A percentile compares a stretch with the other conserved stretches of the same genome.
phyloP scores from a whole-genome alignment of 2,113 vertebrate species.

The Gymnorhina tibicen region DNA sequence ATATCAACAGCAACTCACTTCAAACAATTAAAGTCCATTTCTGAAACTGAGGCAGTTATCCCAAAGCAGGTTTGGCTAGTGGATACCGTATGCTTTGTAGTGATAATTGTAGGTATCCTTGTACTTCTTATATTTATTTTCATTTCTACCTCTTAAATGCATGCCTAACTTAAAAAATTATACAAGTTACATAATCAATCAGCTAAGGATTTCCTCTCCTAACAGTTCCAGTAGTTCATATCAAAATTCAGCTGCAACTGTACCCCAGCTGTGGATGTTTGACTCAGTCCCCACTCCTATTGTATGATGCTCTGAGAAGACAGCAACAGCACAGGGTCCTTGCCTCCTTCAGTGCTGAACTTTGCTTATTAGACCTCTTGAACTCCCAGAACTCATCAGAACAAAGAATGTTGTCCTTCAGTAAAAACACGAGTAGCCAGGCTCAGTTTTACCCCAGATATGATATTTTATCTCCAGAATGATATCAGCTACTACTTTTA shows the following conservation, averaged over 20 bases:
- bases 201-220: not conserved
- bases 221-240: not conserved
- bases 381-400: not conserved
- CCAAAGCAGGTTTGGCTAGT: not conserved
- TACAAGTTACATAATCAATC: not conserved
- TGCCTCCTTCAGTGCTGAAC: not conserved
- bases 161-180: not conserved
- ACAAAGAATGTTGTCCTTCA: not conserved
- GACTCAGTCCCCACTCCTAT: not conserved
- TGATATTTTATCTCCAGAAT: not conserved
- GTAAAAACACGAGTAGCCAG: not conserved
- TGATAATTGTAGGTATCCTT: not conserved
- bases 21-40: not conserved
- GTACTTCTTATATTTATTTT: not conserved
- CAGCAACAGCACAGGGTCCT: not conserved
- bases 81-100: not conserved
- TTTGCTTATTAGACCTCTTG: not conserved
- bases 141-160: not conserved
- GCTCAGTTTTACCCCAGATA: not conserved
- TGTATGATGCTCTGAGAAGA: not conserved
- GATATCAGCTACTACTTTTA: not conserved
- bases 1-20: not conserved
- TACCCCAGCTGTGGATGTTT: not conserved
- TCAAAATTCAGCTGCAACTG: not conserved
- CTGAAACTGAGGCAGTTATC: not conserved